Percentiles rank a stretch among this genome's conserved stretches.
phyloP scores from a whole-genome alignment of 2,797 vertebrate species.

The Diglossa cyanea region DNA sequence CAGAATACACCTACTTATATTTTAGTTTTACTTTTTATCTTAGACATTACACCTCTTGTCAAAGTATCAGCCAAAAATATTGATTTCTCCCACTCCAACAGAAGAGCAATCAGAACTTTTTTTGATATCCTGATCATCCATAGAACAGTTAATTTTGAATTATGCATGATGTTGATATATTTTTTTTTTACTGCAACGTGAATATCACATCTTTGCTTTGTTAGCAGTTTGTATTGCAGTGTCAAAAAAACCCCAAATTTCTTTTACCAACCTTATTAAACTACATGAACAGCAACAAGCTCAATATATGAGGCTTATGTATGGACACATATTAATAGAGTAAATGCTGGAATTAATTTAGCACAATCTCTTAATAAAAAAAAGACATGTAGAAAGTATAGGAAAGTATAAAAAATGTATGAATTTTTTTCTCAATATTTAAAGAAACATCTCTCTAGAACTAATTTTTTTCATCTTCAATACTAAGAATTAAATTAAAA shows the following conservation, averaged over 20 bases:
- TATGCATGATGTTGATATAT: not conserved
- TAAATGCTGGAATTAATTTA: not conserved
- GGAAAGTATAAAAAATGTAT: not conserved
- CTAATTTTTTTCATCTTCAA: not conserved
- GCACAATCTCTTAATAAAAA: not conserved
- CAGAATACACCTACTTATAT: not conserved
- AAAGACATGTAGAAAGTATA: fast-evolving
- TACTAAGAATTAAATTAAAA: not conserved
- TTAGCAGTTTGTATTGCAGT: not conserved
- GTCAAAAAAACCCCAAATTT: not conserved
- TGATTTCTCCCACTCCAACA: not conserved
- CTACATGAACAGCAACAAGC: not conserved
- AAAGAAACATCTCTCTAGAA: not conserved
- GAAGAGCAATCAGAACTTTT: not conserved
- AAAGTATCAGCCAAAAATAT: not conserved
- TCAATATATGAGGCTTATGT: fast-evolving
- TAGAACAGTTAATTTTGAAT: not conserved
- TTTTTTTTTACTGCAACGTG: fast-evolving
- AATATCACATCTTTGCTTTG: not conserved
- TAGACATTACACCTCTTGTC: not conserved
- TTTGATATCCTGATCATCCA: not conserved
- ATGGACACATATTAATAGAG: no score
- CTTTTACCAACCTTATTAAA: not conserved
- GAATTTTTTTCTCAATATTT: not conserved
- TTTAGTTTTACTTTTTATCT: not conserved